Evolutionary conservation across 2,113 vertebrate genomes (phyloP), one percentile per base, ranked within the genome.

Genomic region (Mugil cephalus): DNA sequence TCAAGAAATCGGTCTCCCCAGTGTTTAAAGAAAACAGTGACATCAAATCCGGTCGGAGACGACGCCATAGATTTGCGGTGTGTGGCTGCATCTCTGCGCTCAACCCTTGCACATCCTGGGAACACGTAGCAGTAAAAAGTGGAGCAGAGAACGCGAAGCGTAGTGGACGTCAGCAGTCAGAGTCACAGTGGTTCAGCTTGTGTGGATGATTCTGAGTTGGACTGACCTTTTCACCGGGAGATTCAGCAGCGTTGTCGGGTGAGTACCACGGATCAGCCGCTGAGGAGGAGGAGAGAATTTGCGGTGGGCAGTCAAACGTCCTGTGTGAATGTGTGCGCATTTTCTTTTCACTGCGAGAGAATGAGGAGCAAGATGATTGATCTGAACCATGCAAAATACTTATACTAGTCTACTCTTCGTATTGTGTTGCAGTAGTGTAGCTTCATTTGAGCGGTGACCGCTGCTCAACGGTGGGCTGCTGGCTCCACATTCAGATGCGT

Each of bases 31-130:
- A 30, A 30, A 30, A 30, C n/a, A n/a, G n/a, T n/a, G n/a, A 30
- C 2, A 30, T 30, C 24, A 30, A 30, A 30, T 30, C 24, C 24
- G 24, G 24, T 30, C 5, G 24, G 24, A 30, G 24, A 5, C 24
- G 24, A 5, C 24, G 24, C 24, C 24, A 30, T 30, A 30, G 24
- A 30, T 30, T 30, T 88, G 89, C 88, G 89, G 90, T 92, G 87
- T 92, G 76, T 69, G 73, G 80, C 70, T 76, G 62, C 72, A 79
- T 61, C 46, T 43, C 59, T 76, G 71, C 77, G 62, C 81, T 80
- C 62, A 35, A 69, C 51, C 38, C 38, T 19, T 10, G 3, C n/a
- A 14, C 35, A 21, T 48, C 59, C 14, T 13, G 77, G 66, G 71
- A 79, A 68, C 70, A 79, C 87, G 10, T 15, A 74, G 69, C 59